Percentiles rank a stretch among this genome's conserved stretches.
Evolutionary conservation across 2,113 vertebrate species (phyloP).

Genomic region (Nothocercus julius): DNA sequence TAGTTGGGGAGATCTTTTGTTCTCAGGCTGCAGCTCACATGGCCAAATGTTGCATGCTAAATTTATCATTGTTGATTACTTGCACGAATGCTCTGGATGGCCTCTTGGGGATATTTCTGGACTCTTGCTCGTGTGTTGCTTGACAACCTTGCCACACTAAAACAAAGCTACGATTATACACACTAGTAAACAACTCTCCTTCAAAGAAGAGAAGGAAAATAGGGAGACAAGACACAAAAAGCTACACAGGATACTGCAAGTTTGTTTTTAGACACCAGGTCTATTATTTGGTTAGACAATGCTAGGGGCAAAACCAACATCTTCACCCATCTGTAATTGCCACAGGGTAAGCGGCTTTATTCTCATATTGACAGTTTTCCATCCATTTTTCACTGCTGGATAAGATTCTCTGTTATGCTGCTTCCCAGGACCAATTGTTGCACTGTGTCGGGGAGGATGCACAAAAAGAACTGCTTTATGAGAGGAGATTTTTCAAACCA

Average conservation of each 20-base stretch:
- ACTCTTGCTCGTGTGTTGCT: slow-evolving; percentile 1
- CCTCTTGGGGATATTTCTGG: slow-evolving; percentile 30
- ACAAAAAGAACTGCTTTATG: background rate
- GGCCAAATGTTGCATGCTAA: slow-evolving; percentile 44
- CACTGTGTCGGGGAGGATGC: background rate
- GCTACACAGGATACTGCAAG: background rate
- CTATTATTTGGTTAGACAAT: background rate
- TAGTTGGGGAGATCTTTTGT: slow-evolving; percentile 32
- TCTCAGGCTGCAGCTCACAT: background rate
- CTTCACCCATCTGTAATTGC: background rate
- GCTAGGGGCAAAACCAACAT: background rate
- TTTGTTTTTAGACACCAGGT: background rate
- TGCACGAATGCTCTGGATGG: background rate
- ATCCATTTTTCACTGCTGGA: background rate
- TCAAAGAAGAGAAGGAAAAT: background rate
- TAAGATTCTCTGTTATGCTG: background rate
- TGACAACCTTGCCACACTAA: background rate
- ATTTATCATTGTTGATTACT: slow-evolving; percentile 51
- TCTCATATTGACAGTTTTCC: background rate
- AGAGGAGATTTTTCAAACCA: background rate
- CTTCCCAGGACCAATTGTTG: background rate
- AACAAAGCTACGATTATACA: slow-evolving; percentile 27
- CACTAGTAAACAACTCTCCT: background rate
- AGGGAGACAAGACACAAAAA: background rate
- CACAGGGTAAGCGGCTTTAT: background rate